Conservation (phyloP, 2,797 vertebrate genomes). For the Otolemur crassicaudatus region DNA sequence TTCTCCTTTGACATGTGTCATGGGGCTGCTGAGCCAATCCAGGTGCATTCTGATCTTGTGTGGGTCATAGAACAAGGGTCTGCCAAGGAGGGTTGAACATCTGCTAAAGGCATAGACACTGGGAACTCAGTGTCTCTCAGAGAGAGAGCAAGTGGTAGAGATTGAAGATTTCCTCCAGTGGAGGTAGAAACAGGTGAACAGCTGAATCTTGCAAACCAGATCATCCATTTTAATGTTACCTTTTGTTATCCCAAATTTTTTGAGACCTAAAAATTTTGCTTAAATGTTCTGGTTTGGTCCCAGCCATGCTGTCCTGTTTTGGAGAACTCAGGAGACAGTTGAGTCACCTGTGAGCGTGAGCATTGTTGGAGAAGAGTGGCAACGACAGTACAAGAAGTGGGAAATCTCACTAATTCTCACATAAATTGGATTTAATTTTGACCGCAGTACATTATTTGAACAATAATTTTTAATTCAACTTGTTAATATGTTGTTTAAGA, state of each 20-base stretch:
- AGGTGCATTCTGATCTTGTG: neutral
- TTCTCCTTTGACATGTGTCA: neutral
- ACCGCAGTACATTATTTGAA: no score
- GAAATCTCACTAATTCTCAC: no score
- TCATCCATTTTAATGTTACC: neutral
- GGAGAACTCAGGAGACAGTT: slow-evolving; percentile 16
- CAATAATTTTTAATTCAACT: no score
- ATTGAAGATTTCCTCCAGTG: neutral
- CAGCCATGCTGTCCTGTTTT: neutral
- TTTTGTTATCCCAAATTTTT: slow-evolving; percentile 8
- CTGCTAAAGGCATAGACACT: neutral
- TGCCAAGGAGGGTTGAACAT: neutral
- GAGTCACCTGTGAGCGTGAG: neutral
- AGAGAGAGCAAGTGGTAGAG: neutral
- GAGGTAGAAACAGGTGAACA: neutral
- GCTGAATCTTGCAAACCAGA: neutral
- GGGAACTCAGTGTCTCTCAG: neutral
- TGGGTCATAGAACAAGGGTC: neutral
- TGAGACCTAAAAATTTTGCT: neutral
- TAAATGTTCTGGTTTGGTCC: slow-evolving; percentile 54
- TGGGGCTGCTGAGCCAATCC: neutral
- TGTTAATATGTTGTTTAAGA: no score
- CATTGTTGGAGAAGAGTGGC: neutral
- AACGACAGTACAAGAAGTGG: neutral
- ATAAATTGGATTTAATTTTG: no score